Evolutionary conservation across 2,888 invertebrate species (phyloP), one percentile per base, ranked within the genome.

Genomic region (Brenthis ino): DNA sequence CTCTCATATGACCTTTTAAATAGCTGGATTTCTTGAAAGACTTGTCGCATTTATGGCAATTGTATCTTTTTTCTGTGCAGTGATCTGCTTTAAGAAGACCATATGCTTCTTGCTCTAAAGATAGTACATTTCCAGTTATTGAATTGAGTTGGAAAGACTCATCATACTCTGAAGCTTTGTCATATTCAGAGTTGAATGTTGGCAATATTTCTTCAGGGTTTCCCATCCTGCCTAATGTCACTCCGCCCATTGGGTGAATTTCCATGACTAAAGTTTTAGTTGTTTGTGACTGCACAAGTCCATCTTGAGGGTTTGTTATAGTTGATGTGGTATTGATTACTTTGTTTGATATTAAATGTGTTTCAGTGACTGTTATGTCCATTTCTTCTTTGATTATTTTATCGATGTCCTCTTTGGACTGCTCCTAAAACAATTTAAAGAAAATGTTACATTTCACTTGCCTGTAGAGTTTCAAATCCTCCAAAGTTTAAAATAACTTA

Each of bases 101-200:
- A 28, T 87, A 90, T 0, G 89, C 91, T 77, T 91, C 89, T 77
- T 93, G 89, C 76, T 91, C 91, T 13, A 92, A 72, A 0, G 92
- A 83, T 43, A 91, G 71, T 3, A 87, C 81, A 68, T 92, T 85
- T 0, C 92, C 89, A 2, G 93, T 92, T 55, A 93, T 92, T 2
- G 92, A 92, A 74, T 93, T 93, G 0, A 93, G 75, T 77, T 89
- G 90, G 61, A 90, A 92, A 13, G 82, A 74, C 6, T 88, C 85
- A 60, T 82, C 78, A 48, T 80, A 84, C 5, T 83, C 79, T 68
- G 77, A 75, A 6, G 64, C 65, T 47, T 71, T 65, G 24, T 80
- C 76, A 20, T 77, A 74, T 28, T 81, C 74, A n/a, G 74, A 74
- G 14, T 60, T 58, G 6, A 72, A 72, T 1, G 86, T 89, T 5